These are phyloP conservation scores for Otis tarda DNA, from an alignment of 2,113 vertebrate genomes.

Conservation along the genomic window DNA sequence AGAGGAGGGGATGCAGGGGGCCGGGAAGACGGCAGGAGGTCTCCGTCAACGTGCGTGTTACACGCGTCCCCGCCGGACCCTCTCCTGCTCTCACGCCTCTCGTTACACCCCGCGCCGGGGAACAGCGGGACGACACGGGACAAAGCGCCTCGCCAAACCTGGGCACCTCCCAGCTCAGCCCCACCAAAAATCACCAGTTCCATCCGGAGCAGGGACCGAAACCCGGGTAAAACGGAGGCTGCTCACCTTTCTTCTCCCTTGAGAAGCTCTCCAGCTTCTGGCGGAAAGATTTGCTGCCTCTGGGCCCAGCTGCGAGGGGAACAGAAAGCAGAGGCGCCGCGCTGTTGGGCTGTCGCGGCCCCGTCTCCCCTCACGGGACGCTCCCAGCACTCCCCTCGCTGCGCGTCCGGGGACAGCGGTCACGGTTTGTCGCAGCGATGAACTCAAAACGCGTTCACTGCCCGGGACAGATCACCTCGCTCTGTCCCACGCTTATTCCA, in stretches of 20 bases:
- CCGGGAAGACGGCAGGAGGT: background rate
- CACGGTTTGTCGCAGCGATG: background rate
- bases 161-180: background rate
- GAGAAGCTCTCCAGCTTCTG: conserved; percentile 86
- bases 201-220: background rate
- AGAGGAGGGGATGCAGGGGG: background rate
- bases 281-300: conserved; percentile 79
- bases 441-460: background rate
- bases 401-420: background rate
- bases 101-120: background rate
- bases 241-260: conserved; percentile 85
- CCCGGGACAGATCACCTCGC: background rate
- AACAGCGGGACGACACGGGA: background rate
- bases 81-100: fast-evolving
- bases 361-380: too few species aligned
- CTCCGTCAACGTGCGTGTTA: fast-evolving
- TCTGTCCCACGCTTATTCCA: background rate
- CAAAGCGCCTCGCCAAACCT: too few species aligned
- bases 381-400: background rate
- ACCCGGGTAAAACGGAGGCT: background rate
- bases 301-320: conserved; percentile 68
- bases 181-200: background rate
- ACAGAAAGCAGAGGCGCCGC: background rate
- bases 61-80: background rate
- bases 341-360: background rate